phyloP scores from a whole-genome alignment of 2,113 vertebrate genomes.

The Hystrix brachyura region DNA sequence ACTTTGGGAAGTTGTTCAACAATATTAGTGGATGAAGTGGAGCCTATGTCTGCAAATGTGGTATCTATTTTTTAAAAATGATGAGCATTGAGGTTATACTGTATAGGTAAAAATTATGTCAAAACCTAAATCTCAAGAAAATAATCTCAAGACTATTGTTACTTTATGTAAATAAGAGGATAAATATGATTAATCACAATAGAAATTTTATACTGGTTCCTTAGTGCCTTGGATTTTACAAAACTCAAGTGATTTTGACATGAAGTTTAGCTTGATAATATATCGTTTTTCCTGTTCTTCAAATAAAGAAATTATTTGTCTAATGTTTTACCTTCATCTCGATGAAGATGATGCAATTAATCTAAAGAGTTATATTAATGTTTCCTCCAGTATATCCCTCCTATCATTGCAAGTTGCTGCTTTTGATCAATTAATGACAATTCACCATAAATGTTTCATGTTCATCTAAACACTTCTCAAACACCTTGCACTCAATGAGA shows the following conservation, averaged over 20 bases:
- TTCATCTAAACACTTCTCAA: not conserved
- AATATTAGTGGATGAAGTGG: not conserved
- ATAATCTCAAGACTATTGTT: not conserved
- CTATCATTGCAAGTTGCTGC: not conserved
- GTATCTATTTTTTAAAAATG: not conserved
- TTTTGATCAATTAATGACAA: not conserved
- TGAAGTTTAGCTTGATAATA: not conserved
- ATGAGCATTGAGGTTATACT: not conserved
- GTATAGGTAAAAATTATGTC: not conserved
- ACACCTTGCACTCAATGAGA: not conserved
- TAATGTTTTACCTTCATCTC: not conserved
- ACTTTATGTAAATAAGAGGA: not conserved
- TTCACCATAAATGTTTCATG: not conserved
- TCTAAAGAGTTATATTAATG: not conserved
- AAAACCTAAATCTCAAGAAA: not conserved
- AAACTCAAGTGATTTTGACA: not conserved
- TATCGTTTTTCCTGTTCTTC: not conserved
- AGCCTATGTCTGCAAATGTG: not conserved
- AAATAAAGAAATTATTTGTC: not conserved
- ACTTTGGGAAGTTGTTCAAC: not conserved
- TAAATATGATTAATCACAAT: not conserved
- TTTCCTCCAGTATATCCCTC: not conserved
- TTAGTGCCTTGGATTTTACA: not conserved
- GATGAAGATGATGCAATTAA: not conserved
- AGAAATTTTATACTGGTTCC: not conserved